Base-by-base conservation (phyloP, 64 coral and sea anemone genomes). In the Dendrophyllia cribrosa region DNA sequence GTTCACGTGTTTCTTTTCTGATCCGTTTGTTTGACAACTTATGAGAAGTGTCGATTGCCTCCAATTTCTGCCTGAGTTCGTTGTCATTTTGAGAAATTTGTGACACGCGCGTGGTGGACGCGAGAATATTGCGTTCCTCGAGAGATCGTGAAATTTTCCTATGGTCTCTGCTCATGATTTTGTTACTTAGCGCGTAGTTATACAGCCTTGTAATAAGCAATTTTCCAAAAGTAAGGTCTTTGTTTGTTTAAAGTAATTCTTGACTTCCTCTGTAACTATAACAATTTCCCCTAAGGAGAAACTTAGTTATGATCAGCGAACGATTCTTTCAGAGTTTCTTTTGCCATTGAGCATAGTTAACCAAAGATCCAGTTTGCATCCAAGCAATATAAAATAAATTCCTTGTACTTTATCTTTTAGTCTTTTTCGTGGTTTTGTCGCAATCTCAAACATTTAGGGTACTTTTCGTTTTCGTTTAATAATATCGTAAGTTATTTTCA, bases 11-110 rank as follows among this genome's bases (percentile, higher is more conserved):
- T 76, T 96, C 95, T 11, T 83, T 88, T 55, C 21, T 93, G 22
- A 93, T 89, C 53, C 86, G 66, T 70, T 90, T 96, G 66, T 88
- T 96, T 13, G 95, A 96, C 53, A 96, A 66, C 49, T 93, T 93
- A 74, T 92, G 74, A 9, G 95, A 96, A 77, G 95, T 93, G 46
- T 96, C 62, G n/a, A 96, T 78, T 24, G 95, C 95, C 60, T 96
- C 86, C 20, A 96, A 72, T 63, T 93, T 96, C 70, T 83, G 71
- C 59, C 93, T 96, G 0, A 96, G 87, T 66, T 96, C 95, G 13
- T 93, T 93, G 53, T 96, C 95, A 13, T 79, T 34, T 43, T 92
- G 91, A 9, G 78, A 79, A 45, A 86, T 75, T 12, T 77, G 86
- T 4, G 90, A 24, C 19, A 65, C 77, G 0, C 77, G 80, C 16